phyloP scores from a whole-genome alignment of 2,113 vertebrate genomes.

The Otocyon megalotis region DNA sequence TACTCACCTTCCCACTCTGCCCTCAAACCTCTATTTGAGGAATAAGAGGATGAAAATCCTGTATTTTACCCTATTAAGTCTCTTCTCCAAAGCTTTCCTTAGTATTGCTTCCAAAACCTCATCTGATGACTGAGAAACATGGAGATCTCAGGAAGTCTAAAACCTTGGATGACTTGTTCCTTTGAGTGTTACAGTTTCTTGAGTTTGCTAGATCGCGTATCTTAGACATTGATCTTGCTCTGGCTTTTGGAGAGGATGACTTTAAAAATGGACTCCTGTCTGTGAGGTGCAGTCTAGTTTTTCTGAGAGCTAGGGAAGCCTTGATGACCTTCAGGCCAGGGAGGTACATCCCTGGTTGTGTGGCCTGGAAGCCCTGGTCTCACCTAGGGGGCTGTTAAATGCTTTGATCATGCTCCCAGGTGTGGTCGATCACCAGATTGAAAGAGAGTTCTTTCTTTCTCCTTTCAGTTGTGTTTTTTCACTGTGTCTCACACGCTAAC shows the following conservation, averaged over 20 bases:
- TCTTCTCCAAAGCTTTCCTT: not conserved
- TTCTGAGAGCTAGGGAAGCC: not conserved
- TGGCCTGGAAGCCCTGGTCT: not conserved
- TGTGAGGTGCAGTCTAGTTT: not conserved
- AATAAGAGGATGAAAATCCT: not conserved
- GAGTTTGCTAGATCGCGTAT: not conserved
- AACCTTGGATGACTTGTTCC: not conserved
- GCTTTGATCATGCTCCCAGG: not conserved
- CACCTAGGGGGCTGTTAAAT: not conserved
- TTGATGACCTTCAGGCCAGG: not conserved
- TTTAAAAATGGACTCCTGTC: not conserved
- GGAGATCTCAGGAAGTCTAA: not conserved
- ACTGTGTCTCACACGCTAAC: not conserved
- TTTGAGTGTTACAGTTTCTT: not conserved
- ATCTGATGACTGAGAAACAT: not conserved
- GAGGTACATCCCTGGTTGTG: not conserved
- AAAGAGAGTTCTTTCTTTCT: not conserved
- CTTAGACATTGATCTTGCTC: not conserved
- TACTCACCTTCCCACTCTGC: not conserved
- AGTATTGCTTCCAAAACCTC: not conserved
- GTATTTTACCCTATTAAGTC: not conserved
- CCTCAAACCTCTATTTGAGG: not conserved
- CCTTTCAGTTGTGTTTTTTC: not conserved
- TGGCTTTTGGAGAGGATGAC: not conserved
- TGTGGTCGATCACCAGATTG: not conserved